Conservation (phyloP, 2,888 invertebrate species). For the Phytoseiulus persimilis region DNA sequence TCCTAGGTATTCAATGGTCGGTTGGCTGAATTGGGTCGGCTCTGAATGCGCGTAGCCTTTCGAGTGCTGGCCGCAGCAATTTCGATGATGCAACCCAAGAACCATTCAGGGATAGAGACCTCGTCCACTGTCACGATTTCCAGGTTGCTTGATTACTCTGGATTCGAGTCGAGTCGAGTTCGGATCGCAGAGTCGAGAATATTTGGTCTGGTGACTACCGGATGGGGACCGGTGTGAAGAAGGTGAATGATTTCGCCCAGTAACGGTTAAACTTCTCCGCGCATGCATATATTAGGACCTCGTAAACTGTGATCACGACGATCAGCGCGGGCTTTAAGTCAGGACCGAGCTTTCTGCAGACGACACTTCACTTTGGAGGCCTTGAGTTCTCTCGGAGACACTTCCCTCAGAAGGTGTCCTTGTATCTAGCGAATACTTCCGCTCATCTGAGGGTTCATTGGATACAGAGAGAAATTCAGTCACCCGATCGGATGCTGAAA, state of each 20-base stretch:
- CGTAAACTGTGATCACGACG: background rate
- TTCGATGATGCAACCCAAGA: background rate
- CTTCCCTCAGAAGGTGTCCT: background rate
- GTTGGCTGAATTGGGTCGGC: background rate
- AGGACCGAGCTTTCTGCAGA: background rate
- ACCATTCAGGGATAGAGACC: no score
- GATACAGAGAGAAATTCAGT: background rate
- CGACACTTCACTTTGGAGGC: background rate
- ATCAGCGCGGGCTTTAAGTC: background rate
- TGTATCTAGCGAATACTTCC: background rate
- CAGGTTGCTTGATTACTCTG: no score
- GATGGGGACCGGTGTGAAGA: no score
- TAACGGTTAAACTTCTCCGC: background rate
- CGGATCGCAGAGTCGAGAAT: no score
- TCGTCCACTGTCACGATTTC: no score
- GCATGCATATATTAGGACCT: background rate
- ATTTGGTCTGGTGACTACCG: no score
- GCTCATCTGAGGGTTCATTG: background rate
- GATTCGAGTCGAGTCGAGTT: no score
- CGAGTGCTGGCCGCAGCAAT: background rate
- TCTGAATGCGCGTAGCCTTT: background rate
- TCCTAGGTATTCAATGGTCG: background rate
- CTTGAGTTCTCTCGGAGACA: background rate
- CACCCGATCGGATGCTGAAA: background rate
- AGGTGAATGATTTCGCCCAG: background rate